Evolutionary conservation across 2,797 vertebrate species (phyloP), one percentile per base, ranked within the genome.

Genomic region (Labroides dimidiatus): DNA sequence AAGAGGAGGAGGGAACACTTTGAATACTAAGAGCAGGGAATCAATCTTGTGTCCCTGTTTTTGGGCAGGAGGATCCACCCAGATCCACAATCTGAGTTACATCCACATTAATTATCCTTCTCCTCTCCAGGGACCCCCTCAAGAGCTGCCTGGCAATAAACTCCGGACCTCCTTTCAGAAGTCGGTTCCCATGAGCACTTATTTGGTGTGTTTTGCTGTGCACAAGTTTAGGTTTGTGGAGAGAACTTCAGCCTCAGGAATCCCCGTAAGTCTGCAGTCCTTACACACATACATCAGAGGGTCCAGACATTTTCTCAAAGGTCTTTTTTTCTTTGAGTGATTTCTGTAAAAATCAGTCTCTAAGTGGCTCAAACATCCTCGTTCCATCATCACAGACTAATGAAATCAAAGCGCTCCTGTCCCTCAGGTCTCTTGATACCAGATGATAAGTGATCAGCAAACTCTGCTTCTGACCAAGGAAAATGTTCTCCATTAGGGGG

Each of bases 121-220:
- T 20, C 19, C 54, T 69, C 49, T 85, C 36, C 73, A 91, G 84
- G 72, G 95, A 85, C 0, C 15, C 30, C 53, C 8, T 8, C 64
- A 89, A 48, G 0, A 0, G 0, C 0, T 95, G 5, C 33, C 61
- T 0, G 14, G 39, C 51, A 84, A 82, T 11, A 97, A 93, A 92
- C 33, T 0, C 0, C 93, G 57, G 84, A 96, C 96, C 9, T 90
- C 78, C 58, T 99, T 99, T 75, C 0, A 80, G 54, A 94, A 90
- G 72, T 98, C 98, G 0, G 92, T 98, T 50, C 94, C 94, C n/a
- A 99, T 99, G 98, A 99, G 98, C 72, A 98, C 98, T 10, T 99
- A 99, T 69, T 87, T 99, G 86, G 97, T 99, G n/a, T 98, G 96
- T 82, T 99, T 98, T 80, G 98, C 96, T 0, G 94, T 99, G 60